Base-by-base conservation (phyloP, 2,797 vertebrate genomes). In the Lepus oiostolus region DNA sequence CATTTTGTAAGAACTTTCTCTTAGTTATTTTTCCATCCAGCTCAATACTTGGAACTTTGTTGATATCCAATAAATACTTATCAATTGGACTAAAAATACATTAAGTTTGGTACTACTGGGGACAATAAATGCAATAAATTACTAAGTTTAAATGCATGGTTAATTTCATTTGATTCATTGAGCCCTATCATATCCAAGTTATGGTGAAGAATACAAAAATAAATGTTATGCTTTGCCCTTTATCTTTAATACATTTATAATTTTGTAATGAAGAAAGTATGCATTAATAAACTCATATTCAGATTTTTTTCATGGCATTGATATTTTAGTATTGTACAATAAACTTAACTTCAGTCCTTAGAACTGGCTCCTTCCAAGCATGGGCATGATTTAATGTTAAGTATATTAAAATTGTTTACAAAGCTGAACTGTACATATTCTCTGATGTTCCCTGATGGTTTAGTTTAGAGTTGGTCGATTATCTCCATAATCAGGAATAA, bases 101-200 rank as follows among this genome's bases (percentile, higher is more conserved):
- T 70, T 86, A 72, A 95, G 67, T 47, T 85, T 94, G 68, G 4
- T n/a, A 88, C 47, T 90, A n/a, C 90, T 93, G 90, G 85, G 42
- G 24, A 89, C 6, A 74, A 3, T 72, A 28, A 4, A 80, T 68
- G 6, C 13, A 92, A 72, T 82, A 75, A 90, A 26, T 90, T 76
- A 71, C 50, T 90, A 35, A 52, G 4, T 85, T 88, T 42, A 79
- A 85, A 85, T 88, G 83, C 76, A 75, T 82, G 2, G 47, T 16
- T 88, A 82, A 54, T 5, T 79, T 80, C 24, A 87, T 50, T 90
- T 58, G 50, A 52, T 70, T 88, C 21, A 32, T 50, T 68, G 71
- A 72, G 8, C 17, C 26, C 71, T 86, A 50, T 14, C 76, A 42
- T 72, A 12, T 72, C 12, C 32, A 89, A 32, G 28, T 89, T 88